These are phyloP conservation scores for Chrysogorgia sp. DNA, from an alignment of 92 coral and sea anemone genomes.

Conservation along the genomic window DNA sequence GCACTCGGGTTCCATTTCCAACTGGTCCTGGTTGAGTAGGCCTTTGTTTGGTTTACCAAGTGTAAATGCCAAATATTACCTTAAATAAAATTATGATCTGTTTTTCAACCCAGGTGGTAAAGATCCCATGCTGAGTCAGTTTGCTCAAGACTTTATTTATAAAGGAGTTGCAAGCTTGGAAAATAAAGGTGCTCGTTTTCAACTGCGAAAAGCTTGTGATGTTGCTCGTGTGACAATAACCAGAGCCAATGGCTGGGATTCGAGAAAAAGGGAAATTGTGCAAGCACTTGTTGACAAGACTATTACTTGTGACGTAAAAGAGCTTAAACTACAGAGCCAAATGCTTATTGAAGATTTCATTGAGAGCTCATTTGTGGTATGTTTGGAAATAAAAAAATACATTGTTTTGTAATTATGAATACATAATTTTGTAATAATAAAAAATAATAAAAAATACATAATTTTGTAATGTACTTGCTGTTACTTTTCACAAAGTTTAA, in stretches of 20 bases:
- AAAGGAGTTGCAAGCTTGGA: conserved; percentile 92
- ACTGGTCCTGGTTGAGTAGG: too few relatives aligned
- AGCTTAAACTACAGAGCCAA: conserved; percentile 78
- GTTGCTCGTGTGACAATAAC: conserved; percentile 91
- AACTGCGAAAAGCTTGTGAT: conserved; percentile 82
- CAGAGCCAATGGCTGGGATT: conserved; percentile 88
- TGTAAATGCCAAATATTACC: too few relatives aligned
- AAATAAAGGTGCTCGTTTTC: conserved; percentile 88
- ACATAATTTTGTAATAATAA: background rate
- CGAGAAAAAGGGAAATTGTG: conserved; percentile 67
- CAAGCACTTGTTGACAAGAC: conserved; percentile 70
- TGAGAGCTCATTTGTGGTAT: conserved; percentile 91
- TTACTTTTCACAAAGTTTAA: background rate
- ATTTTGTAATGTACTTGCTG: background rate
- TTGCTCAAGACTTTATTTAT: conserved; percentile 94
- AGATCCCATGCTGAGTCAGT: conserved; percentile 87
- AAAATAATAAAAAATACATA: background rate
- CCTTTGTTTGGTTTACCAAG: background rate
- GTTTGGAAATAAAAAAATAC: too few relatives aligned
- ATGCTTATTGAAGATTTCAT: conserved; percentile 91
- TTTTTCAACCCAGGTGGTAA: conserved; percentile 66
- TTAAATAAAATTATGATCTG: background rate
- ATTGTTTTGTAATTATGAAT: background rate
- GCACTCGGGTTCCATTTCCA: too few relatives aligned
- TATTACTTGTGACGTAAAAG: conserved; percentile 66